Conservation (phyloP, 2,113 vertebrate genomes). For the Ophthalmolycus amberensis region DNA sequence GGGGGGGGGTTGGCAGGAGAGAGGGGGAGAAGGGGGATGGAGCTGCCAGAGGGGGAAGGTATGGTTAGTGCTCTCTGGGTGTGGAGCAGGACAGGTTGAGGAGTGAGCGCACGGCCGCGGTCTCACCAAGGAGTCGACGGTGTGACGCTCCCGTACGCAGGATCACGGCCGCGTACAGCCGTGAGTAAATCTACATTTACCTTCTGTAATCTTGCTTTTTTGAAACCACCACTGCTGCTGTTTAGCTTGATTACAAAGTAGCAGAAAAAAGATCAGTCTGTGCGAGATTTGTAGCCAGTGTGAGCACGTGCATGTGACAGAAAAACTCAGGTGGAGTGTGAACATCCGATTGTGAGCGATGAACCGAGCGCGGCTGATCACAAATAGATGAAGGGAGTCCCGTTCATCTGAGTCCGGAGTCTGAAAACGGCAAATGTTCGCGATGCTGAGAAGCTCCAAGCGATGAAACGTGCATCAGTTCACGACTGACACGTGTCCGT, state of each 20-base stretch:
- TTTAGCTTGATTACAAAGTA: conserved; percentile 26
- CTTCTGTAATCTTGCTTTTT: neutral
- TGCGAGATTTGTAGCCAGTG: neutral
- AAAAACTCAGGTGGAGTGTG: neutral
- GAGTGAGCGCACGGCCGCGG: conserved; percentile 48
- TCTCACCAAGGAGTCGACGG: conserved; percentile 35
- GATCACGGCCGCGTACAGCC: conserved; percentile 31
- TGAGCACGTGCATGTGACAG: neutral
- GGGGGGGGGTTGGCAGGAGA: conserved; percentile 36
- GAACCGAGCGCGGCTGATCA: neutral
- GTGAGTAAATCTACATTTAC: conserved; percentile 65
- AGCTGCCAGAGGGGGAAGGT: conserved; percentile 67
- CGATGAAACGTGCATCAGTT: neutral
- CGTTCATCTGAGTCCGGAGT: neutral
- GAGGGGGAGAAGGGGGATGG: conserved; percentile 50
- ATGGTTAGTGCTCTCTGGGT: conserved; percentile 68
- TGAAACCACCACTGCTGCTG: neutral
- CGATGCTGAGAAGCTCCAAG: too few species aligned
- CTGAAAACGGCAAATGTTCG: too few species aligned
- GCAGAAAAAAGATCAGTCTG: conserved; percentile 1
- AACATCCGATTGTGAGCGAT: neutral
- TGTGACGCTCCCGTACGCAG: conserved; percentile 5
- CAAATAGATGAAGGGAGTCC: neutral
- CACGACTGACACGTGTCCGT: neutral
- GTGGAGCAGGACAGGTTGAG: conserved; percentile 73